These are phyloP conservation scores for Drosophila pegasa DNA, from an alignment of 2,888 invertebrate species.

Conservation along the genomic window DNA sequence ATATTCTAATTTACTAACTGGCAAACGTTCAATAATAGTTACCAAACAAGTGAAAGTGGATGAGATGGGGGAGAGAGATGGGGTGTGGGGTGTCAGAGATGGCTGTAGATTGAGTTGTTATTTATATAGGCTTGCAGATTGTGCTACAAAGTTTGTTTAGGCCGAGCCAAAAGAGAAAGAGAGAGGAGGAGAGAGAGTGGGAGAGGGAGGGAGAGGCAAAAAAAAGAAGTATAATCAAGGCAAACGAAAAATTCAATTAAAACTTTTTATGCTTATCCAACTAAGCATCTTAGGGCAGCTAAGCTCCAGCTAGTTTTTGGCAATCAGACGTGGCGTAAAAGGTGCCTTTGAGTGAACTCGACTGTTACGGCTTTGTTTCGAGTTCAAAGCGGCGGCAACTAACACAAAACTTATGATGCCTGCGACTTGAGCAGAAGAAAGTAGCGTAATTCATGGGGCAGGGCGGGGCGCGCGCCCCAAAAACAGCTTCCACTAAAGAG, in stretches of 20 bases:
- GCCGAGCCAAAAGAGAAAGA: conserved; percentile 4
- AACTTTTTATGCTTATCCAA: conserved; percentile 51
- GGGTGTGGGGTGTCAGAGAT: neutral
- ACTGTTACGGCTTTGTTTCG: conserved; percentile 10
- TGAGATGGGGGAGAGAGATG: neutral
- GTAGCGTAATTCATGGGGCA: conserved; percentile 55
- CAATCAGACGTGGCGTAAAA: conserved; percentile 37
- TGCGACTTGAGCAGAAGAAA: conserved; percentile 42
- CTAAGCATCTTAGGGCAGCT: conserved; percentile 36
- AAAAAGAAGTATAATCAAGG: conserved; percentile 43
- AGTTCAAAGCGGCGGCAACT: neutral
- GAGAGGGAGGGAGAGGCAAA: neutral
- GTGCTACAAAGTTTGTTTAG: conserved; percentile 56
- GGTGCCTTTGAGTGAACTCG: conserved; percentile 20
- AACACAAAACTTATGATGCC: conserved; percentile 46
- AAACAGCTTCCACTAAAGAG: conserved; percentile 18
- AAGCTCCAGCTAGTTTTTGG: conserved; percentile 43
- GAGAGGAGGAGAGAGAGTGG: conserved; percentile 3
- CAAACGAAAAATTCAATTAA: conserved; percentile 65
- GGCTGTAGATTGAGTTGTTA: conserved; percentile 40
- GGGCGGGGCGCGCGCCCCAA: too few relatives aligned
- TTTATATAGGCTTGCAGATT: conserved; percentile 40
- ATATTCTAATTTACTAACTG: conserved; percentile 74
- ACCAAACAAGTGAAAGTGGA: conserved; percentile 20
- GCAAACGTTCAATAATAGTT: conserved; percentile 74